phyloP scores from a whole-genome alignment of 1,140 invertebrate genomes.

The Kradibia gibbosae region DNA sequence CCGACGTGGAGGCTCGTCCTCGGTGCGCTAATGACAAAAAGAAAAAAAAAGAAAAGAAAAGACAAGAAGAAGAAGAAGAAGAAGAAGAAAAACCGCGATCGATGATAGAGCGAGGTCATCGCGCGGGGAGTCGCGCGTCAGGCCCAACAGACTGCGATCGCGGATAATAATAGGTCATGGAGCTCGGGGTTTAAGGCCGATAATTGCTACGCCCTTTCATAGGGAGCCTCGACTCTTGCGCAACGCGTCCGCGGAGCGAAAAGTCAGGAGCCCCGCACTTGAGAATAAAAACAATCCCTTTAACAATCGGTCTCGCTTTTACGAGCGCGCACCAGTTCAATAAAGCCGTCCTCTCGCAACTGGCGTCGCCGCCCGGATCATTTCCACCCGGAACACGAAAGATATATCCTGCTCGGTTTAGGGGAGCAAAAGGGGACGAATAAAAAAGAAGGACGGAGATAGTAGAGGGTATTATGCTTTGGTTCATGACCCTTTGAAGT shows the following conservation, averaged over 20 bases:
- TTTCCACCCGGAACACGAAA: conserved; percentile 41
- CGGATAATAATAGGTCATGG: no score
- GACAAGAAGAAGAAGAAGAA: neutral
- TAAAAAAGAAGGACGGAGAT: no score
- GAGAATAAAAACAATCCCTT: conserved; percentile 31
- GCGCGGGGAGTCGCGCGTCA: no score
- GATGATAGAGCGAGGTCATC: no score
- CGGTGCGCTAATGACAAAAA: no score
- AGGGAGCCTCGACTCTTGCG: no score
- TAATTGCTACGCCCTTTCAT: no score
- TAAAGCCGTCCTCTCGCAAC: conserved; percentile 23
- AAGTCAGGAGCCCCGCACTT: neutral
- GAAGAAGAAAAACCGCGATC: no score
- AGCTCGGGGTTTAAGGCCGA: no score
- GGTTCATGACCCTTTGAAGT: conserved; percentile 11
- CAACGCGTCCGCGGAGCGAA: neutral
- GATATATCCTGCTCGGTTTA: neutral
- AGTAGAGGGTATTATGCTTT: neutral
- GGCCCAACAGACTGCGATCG: no score
- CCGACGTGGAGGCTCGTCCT: no score
- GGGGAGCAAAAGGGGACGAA: neutral
- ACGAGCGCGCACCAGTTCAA: conserved; percentile 34
- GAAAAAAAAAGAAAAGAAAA: neutral
- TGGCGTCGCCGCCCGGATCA: neutral
- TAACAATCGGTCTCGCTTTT: conserved; percentile 22